Percentiles rank a stretch among this genome's conserved stretches.
These are phyloP conservation scores for Elanoides forficatus DNA, from an alignment of 2,113 vertebrate species.

Conservation along the genomic window DNA sequence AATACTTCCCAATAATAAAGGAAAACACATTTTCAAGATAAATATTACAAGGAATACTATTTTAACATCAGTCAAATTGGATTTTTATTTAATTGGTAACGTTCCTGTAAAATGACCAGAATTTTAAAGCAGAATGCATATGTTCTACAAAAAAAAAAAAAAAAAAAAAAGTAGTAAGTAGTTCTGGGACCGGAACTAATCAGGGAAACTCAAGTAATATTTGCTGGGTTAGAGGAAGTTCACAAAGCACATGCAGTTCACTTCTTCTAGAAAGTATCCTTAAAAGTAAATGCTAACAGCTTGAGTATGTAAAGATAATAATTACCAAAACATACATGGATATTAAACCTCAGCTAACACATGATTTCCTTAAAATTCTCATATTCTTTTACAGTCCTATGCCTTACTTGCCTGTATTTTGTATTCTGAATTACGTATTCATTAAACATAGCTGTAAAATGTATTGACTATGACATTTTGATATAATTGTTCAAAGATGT, in stretches of 20 bases:
- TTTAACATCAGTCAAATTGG: neutral
- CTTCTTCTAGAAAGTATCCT: neutral
- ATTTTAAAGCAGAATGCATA: neutral
- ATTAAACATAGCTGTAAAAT: constrained; percentile 13
- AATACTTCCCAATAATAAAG: neutral
- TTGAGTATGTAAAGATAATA: neutral
- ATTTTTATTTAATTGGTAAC: neutral
- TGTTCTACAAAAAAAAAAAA: neutral
- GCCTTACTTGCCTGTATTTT: neutral
- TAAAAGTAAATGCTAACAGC: neutral
- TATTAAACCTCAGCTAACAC: constrained; percentile 9
- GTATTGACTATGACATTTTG: neutral
- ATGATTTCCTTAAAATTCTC: constrained; percentile 9
- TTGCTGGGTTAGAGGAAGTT: neutral
- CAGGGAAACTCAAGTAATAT: neutral
- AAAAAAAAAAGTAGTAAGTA: neutral
- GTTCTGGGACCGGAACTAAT: neutral
- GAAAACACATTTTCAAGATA: neutral
- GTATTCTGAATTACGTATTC: constrained; percentile 2
- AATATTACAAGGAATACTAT: neutral
- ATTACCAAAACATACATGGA: neutral
- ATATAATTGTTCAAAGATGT: neutral
- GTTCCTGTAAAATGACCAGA: neutral
- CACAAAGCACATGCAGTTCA: neutral
- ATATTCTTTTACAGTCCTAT: neutral